These are phyloP conservation scores for Pterostichus madidus DNA, from an alignment of 2,888 invertebrate species.

Conservation along the genomic window DNA sequence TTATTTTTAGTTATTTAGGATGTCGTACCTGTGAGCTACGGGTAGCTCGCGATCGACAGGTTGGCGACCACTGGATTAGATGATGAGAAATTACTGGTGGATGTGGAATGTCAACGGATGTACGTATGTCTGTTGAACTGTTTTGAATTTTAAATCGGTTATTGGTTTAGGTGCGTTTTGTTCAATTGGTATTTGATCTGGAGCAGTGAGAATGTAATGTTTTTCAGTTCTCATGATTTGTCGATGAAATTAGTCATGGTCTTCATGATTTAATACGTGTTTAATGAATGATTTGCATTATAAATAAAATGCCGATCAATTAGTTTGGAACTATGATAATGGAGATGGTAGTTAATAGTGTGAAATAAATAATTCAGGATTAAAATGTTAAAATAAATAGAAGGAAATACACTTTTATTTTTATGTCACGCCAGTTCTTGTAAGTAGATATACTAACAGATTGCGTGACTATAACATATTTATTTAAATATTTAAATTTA, in stretches of 20 bases:
- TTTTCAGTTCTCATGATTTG: conserved; percentile 28
- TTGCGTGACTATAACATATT: conserved; percentile 14
- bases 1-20: too few relatives aligned
- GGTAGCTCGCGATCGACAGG: too few relatives aligned
- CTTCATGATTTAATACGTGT: not conserved
- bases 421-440: conserved; percentile 3
- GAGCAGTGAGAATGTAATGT: conserved; percentile 1
- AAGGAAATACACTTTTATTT: conserved; percentile 29
- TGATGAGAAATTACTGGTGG: conserved; percentile 4
- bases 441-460: too few relatives aligned
- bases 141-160: conserved; percentile 18
- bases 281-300: conserved; percentile 17
- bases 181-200: not conserved
- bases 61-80: too few relatives aligned
- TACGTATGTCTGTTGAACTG: not conserved
- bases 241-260: conserved; percentile 4
- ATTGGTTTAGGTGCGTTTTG: conserved; percentile 8
- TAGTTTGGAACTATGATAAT: conserved; percentile 3
- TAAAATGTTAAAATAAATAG: conserved; percentile 11
- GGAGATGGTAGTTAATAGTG: not conserved
- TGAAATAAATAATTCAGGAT: conserved; percentile 21
- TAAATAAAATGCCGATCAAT: conserved; percentile 28
- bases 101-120: conserved; percentile 14
- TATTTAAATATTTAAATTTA: conserved; percentile 41
- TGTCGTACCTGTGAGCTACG: too few relatives aligned